Evolutionary conservation across 2,113 vertebrate genomes (phyloP), one percentile per base, ranked within the genome.

Genomic region (Corythornis madagascariensis): DNA sequence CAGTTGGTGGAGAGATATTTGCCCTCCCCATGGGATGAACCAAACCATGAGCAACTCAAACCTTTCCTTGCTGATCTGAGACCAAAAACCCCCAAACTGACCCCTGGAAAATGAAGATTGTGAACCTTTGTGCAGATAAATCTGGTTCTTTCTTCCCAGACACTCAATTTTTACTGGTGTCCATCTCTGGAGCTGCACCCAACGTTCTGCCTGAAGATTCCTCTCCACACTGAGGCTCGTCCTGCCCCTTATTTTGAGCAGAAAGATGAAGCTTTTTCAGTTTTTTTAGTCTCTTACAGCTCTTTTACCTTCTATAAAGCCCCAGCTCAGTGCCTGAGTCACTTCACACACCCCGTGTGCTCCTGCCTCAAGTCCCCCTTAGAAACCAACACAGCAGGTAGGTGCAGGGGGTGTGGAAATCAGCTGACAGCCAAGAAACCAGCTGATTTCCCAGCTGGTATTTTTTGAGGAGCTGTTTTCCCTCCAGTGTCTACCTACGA

Each of bases 401-500:
- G 1, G 4, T 26, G 0, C 6, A 16, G 45, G 78, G 57, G 31
- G 29, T 3, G 29, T 11, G 45, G 16, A 11, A 7, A 26, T 16
- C 1, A 1, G 59, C 31, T 80, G 67, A 10, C 56, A 25, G n/a
- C 73, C 33, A 10, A 83, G 25, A 24, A 67, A 77, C 64, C 9
- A 3, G 12, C 53, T 78, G 1, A 0, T 16, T 90, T 73, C n/a
- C 9, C 31, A 71, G 52, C 29, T 10, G 63, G 60, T 29, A 3
- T 69, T 73, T 40, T 5, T 7, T 5, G 42, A 17, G 38, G 10
- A 20, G 57, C 28, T 26, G 4, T 66, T 3, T 84, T 40, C 52
- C 56, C 10, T 10, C 0, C 0, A 2, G 28, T 2, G 45, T 14
- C 63, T 38, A 16, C 38, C 31, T 16, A 7, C 2, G 29, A 38